Evolutionary conservation across 2,797 vertebrate genomes (phyloP), one percentile per base, ranked within the genome.

Genomic region (Diglossa cyanea): DNA sequence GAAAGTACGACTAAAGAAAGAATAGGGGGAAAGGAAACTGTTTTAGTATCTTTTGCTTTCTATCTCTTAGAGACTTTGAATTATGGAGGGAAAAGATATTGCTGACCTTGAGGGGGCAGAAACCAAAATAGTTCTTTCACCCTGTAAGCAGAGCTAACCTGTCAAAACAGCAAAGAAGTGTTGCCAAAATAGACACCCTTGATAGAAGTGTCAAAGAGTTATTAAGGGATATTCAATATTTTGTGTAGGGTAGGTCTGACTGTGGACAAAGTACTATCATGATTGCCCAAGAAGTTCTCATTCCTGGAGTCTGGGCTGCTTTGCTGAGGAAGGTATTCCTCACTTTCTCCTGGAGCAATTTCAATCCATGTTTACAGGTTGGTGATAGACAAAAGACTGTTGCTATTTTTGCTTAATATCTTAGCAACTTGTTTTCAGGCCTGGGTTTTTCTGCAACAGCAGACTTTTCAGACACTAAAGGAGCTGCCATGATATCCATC

Each of bases 301-400:
- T 28, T 7, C 57, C 13, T 68, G 23, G 17, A 65, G 13, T 33
- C 12, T 17, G 14, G 26, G 14, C 13, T 2, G 0, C 17, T 87
- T 81, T 11, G 4, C 48, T 75, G 33, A 40, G 16, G 24, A 11
- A 86, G 10, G 11, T 8, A 11, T 25, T 37, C 74, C 67, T 35
- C 20, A 16, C 28, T 50, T 85, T 65, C 42, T 33, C 3, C 24
- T 35, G 50, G 13, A 67, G 17, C 1, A 63, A 37, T 60, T 84
- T 84, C 23, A 44, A 0, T 78, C 20, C 3, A 0, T 44, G 10
- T 7, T 54, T 87, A 57, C 4, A 62, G 19, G 7, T 28, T 70
- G 10, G 5, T n/a, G 11, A 4, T 33, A 28, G 13, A 24, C 3
- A 2, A 31, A 72, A 65, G 5, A 28, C 11, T 50, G 3, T 12